phyloP scores from a whole-genome alignment of 2,797 vertebrate genomes.

The Lutjanus campechanus region DNA sequence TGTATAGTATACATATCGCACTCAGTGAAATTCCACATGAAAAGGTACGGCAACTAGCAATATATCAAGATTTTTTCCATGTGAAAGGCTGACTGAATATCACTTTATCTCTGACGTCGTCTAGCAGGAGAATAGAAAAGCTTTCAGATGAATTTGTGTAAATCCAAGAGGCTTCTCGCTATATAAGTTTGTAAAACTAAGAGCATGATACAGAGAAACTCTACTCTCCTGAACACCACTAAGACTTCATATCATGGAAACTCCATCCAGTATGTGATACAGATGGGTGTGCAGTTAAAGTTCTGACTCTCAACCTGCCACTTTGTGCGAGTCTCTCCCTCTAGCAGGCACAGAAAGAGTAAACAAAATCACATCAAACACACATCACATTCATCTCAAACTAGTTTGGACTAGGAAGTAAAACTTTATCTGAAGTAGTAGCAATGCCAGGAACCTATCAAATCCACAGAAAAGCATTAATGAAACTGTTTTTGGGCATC shows the following conservation, averaged over 20 bases:
- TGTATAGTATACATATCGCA: constrained; percentile 72
- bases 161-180: constrained; percentile 58
- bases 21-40: constrained; percentile 52
- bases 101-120: constrained; percentile 65
- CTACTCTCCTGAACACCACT: constrained; percentile 44
- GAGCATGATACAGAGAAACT: constrained; percentile 55
- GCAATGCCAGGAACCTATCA: constrained; percentile 83
- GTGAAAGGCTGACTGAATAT: constrained; percentile 75
- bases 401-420: constrained; percentile 73
- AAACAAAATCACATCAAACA: constrained; percentile 83
- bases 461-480: constrained; percentile 82
- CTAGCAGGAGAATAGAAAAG: constrained; percentile 58
- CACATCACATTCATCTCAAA: constrained; percentile 80
- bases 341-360: constrained; percentile 65
- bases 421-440: constrained; percentile 80
- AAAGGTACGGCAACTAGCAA: constrained; percentile 65
- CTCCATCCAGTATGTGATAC: constrained; percentile 55
- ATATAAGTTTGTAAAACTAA: constrained; percentile 67
- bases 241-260: constrained; percentile 59
- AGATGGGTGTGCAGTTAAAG: constrained; percentile 62
- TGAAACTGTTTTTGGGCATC: constrained; percentile 83
- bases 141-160: constrained; percentile 64
- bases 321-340: constrained; percentile 68
- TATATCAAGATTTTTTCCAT: constrained; percentile 62
- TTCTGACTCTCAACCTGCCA: constrained; percentile 73